Evolutionary conservation across 2,113 vertebrate species (phyloP).

Genomic region (Dasyprocta punctata): DNA sequence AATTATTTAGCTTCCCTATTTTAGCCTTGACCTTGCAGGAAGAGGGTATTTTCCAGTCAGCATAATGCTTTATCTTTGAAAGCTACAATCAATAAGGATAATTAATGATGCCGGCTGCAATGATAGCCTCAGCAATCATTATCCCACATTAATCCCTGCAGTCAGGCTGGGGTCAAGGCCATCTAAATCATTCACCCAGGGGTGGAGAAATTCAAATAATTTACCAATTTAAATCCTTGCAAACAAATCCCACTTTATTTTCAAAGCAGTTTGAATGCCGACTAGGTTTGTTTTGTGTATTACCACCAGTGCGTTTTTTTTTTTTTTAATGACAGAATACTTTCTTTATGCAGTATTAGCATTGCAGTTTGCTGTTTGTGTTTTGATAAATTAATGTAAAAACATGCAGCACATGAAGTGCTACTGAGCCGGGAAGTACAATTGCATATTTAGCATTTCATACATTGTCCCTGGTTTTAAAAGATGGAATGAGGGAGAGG

Average conservation of each 20-base stretch:
- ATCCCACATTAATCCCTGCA: constrained; percentile 99
- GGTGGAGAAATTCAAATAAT: constrained; percentile 99
- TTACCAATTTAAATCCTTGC: constrained; percentile 92
- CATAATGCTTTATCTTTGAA: constrained; percentile 99
- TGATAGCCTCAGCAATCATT: constrained; percentile 99
- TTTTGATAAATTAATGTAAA: constrained; percentile 77
- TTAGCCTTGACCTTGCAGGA: constrained; percentile 98
- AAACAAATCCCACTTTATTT: constrained; percentile 85
- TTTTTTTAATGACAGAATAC: not conserved
- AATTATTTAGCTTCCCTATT: constrained; percentile 94
- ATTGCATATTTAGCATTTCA: constrained; percentile 59
- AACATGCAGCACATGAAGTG: constrained; percentile 44
- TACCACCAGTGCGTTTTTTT: not conserved
- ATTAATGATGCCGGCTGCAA: constrained; percentile 99
- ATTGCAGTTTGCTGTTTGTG: not conserved
- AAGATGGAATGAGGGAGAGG: not conserved
- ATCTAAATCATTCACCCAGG: constrained; percentile 96
- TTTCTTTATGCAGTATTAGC: not conserved
- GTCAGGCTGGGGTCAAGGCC: constrained; percentile 99
- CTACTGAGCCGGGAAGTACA: constrained; percentile 15
- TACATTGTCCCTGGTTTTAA: constrained; percentile 11
- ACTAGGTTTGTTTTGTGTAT: constrained; percentile 36
- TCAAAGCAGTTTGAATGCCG: constrained; percentile 67
- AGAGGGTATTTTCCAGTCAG: constrained; percentile 99
- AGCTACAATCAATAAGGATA: constrained; percentile 99